Evolutionary conservation across 2,797 vertebrate species (phyloP), one percentile per base, ranked within the genome.

Genomic region (Channa striata): DNA sequence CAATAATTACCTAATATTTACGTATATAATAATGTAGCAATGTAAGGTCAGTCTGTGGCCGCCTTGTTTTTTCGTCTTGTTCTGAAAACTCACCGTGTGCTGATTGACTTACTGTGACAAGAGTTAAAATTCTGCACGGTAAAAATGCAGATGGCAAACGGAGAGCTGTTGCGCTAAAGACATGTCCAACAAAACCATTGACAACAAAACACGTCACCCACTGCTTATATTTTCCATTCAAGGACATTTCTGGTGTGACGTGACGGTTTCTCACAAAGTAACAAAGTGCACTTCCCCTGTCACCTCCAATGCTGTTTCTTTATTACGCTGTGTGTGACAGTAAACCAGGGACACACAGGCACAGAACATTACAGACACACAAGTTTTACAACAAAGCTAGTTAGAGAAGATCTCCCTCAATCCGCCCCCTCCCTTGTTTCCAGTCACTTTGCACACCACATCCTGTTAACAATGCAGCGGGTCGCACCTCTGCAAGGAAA

Each of bases 361-460:
- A 61, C 19, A 44, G 11, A 70, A 46, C 49, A 43, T 49, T 6
- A 65, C 34, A 60, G n/a, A 43, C 74, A 76, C 42, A 62, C 4
- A 2, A 77, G 77, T 69, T n/a, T 78, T 6, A 81, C 37, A 75
- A 11, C 43, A 30, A 51, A 69, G 58, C 67, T 54, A 34, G 75
- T 78, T 39, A 51, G 20, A 77, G 72, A 71, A 49, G 60, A 72
- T 33, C 64, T 72, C 65, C 67, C 19, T 37, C 53, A 30, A 3
- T 11, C 46, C 33, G 8, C 72, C 71, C 72, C 62, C 47, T 21
- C 48, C 3, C 43, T 70, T 34, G 42, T 53, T 82, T 76, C 65
- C 58, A 80, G 60, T 74, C 81, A 60, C 52, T 78, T 20, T 23
- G 17, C 58, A 16, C 52, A 81, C 88, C 88, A 87, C 90, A 89